A percentile compares a stretch with the other conserved stretches of the same genome.
These are phyloP conservation scores for Ochropacha duplaris DNA, from an alignment of 2,888 invertebrate species.

Conservation along the genomic window DNA sequence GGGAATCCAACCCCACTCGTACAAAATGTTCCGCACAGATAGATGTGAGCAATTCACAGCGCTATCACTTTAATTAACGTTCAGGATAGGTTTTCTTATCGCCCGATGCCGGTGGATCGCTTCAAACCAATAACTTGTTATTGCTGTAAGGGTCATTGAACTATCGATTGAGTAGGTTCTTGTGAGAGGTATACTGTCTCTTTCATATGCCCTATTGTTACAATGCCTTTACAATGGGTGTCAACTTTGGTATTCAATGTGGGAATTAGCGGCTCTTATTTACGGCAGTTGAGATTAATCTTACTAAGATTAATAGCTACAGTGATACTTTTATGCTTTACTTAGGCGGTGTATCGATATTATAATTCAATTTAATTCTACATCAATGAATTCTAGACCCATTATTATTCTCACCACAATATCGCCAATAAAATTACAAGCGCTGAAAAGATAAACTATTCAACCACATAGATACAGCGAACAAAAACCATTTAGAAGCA, in stretches of 20 bases:
- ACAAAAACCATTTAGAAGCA: neutral
- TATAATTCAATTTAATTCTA: neutral
- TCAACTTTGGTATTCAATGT: neutral
- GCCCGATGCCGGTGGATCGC: conserved; percentile 12
- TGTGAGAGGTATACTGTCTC: neutral
- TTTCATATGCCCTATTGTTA: neutral
- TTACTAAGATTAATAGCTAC: neutral
- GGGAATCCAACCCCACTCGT: conserved; percentile 18
- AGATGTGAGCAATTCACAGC: conserved; percentile 25
- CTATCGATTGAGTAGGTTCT: conserved; percentile 51
- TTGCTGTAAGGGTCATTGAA: conserved; percentile 47
- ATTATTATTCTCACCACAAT: no score
- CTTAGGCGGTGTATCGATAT: neutral
- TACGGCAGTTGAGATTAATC: neutral
- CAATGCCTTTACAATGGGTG: neutral
- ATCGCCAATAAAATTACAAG: no score
- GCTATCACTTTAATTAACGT: conserved; percentile 51
- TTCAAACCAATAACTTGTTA: conserved; percentile 13
- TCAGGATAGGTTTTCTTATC: conserved; percentile 44
- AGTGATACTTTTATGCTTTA: neutral
- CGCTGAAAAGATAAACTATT: neutral
- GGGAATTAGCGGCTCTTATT: conserved; percentile 1
- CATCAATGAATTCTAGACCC: neutral
- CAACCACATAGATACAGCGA: neutral
- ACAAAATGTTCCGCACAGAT: conserved; percentile 13